Evolutionary conservation across 2,113 vertebrate species (phyloP).

Genomic region (Nasalis larvatus): DNA sequence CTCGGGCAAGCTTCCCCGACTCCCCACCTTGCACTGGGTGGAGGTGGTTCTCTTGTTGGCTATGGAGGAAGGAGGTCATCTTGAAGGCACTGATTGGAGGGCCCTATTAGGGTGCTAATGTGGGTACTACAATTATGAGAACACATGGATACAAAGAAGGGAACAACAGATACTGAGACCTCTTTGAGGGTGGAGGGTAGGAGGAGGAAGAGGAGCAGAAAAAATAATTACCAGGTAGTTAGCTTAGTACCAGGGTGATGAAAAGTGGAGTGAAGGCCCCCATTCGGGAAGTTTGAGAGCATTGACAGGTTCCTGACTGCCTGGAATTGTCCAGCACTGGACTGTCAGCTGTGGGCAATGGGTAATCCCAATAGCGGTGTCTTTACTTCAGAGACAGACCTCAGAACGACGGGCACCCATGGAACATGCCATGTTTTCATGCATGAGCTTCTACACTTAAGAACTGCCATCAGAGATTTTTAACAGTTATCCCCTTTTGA

Average conservation of each 20-base stretch:
- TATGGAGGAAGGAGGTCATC: not conserved
- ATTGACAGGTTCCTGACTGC: rapidly evolving
- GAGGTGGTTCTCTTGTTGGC: too few species aligned
- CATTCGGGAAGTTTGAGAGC: rapidly evolving
- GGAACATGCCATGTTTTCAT: rapidly evolving
- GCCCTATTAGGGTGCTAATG: too few species aligned
- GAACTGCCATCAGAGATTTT: not conserved
- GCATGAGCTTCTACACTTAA: too few species aligned
- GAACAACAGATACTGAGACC: too few species aligned
- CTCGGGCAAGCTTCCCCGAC: rapidly evolving
- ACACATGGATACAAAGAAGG: too few species aligned
- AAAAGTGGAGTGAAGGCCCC: rapidly evolving
- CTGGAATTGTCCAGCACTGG: not conserved
- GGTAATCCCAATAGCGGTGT: not conserved
- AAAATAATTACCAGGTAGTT: too few species aligned
- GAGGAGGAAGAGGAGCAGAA: too few species aligned
- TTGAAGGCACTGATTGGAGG: too few species aligned
- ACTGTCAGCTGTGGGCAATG: not conserved
- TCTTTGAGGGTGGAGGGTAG: too few species aligned
- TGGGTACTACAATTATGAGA: too few species aligned
- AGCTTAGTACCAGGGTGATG: too few species aligned
- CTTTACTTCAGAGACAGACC: not conserved
- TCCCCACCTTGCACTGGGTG: too few species aligned
- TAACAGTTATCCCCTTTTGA: not conserved
- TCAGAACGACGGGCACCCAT: not conserved